These are phyloP conservation scores for Microplitis mediator DNA, from an alignment of 1,140 invertebrate genomes.

Conservation along the genomic window DNA sequence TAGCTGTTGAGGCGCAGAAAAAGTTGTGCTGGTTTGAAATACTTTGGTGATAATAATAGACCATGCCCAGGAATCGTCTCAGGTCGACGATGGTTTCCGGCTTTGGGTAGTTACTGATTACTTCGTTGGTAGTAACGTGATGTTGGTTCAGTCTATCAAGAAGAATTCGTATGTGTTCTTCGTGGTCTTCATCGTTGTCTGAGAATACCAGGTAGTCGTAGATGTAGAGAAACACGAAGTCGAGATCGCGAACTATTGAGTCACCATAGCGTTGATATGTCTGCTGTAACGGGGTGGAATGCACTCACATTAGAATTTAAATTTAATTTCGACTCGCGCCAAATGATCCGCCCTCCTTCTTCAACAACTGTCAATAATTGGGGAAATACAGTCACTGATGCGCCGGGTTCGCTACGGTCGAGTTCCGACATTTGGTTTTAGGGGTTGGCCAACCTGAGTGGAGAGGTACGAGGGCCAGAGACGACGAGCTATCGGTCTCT, in stretches of 20 bases:
- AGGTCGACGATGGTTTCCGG: conserved; percentile 40
- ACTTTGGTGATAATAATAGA: conserved; percentile 50
- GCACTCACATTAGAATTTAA: too few relatives aligned
- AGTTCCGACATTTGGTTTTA: too few relatives aligned
- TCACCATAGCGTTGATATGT: conserved; percentile 37
- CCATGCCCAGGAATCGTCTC: conserved; percentile 52
- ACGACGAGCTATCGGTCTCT: too few relatives aligned
- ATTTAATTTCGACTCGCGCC: too few relatives aligned
- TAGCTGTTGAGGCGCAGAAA: conserved; percentile 32
- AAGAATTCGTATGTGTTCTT: conserved; percentile 10
- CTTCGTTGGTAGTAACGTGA: conserved; percentile 1
- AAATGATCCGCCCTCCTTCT: too few relatives aligned
- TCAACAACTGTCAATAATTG: too few relatives aligned
- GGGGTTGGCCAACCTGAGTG: too few relatives aligned
- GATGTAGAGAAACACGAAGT: conserved; percentile 24
- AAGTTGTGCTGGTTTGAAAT: conserved; percentile 34
- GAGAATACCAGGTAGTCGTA: conserved; percentile 27
- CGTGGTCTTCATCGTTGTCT: conserved; percentile 16
- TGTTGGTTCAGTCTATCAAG: background rate
- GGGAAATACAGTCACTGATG: too few relatives aligned
- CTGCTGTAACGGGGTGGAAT: too few relatives aligned
- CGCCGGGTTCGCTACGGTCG: too few relatives aligned
- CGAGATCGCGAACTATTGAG: conserved; percentile 13
- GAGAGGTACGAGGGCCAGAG: too few relatives aligned
- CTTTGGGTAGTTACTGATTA: conserved; percentile 40